phyloP scores from a whole-genome alignment of 2,797 vertebrate genomes.

The Tachyglossus aculeatus region DNA sequence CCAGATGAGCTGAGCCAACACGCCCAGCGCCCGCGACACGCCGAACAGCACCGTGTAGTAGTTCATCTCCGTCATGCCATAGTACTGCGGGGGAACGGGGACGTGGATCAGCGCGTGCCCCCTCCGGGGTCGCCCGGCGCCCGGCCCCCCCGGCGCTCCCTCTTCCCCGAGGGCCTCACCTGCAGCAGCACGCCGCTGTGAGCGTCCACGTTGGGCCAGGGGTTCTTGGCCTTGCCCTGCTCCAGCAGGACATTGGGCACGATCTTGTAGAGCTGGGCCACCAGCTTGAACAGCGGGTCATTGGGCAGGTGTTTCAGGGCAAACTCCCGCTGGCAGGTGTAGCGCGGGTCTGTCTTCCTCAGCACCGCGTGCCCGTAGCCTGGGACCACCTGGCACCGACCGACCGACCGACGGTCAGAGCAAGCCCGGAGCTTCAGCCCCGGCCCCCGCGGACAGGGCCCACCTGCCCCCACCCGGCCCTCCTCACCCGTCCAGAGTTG shows the following conservation, averaged over 20 bases:
- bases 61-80: constrained; percentile 97
- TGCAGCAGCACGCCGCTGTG: constrained; percentile 96
- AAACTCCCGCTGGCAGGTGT: constrained; percentile 94
- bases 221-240: constrained; percentile 98
- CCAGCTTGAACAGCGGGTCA: constrained; percentile 95
- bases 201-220: constrained; percentile 97
- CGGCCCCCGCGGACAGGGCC: rapidly evolving
- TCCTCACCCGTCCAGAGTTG: constrained; percentile 92
- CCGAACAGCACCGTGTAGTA: constrained; percentile 98
- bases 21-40: constrained; percentile 90
- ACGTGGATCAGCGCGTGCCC: too few species aligned
- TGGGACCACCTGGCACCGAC: constrained; percentile 96
- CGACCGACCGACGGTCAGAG: too few species aligned
- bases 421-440: too few species aligned
- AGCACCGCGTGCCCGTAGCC: constrained; percentile 95
- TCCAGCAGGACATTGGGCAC: constrained; percentile 95
- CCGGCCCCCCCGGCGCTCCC: rapidly evolving
- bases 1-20: constrained; percentile 93
- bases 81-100: constrained; percentile 79
- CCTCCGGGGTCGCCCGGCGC: too few species aligned
- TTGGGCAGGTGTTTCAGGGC: constrained; percentile 94
- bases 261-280: constrained; percentile 96
- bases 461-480: neutral
- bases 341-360: constrained; percentile 94
- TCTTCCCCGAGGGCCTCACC: constrained; percentile 68